A percentile compares a stretch with the other conserved stretches of the same genome.
These are phyloP conservation scores for Cricetomys ansorgei DNA, from an alignment of 2,113 vertebrate genomes.

Conservation along the genomic window DNA sequence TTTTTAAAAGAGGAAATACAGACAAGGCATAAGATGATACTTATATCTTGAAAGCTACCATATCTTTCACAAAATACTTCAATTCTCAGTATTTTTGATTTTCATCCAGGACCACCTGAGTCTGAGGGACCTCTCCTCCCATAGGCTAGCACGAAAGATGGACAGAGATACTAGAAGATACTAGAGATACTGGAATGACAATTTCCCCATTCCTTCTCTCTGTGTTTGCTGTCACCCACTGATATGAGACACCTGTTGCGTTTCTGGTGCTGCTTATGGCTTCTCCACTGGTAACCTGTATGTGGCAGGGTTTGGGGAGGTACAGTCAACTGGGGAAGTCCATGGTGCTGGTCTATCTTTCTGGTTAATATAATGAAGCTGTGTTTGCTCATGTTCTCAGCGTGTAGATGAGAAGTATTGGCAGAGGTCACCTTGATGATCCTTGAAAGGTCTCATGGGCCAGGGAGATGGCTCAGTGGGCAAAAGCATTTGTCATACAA, in stretches of 20 bases:
- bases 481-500: neutral
- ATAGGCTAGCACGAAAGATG: accelerated
- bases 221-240: accelerated
- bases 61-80: neutral
- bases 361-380: neutral
- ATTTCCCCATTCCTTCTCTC: neutral
- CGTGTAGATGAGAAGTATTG: accelerated
- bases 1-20: neutral
- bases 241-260: too few relatives aligned
- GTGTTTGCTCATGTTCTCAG: accelerated
- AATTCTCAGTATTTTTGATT: accelerated
- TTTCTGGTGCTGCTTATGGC: neutral
- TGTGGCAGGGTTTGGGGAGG: neutral
- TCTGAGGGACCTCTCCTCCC: accelerated
- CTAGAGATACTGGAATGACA: neutral
- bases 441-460: too few relatives aligned
- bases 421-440: accelerated
- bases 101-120: accelerated
- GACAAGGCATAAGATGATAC: neutral
- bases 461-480: neutral
- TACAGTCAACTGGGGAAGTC: neutral
- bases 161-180: accelerated
- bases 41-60: neutral
- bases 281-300: neutral
- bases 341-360: neutral